Base-by-base conservation (phyloP, 2,888 invertebrate genomes). In the Crocallis elinguaria region DNA sequence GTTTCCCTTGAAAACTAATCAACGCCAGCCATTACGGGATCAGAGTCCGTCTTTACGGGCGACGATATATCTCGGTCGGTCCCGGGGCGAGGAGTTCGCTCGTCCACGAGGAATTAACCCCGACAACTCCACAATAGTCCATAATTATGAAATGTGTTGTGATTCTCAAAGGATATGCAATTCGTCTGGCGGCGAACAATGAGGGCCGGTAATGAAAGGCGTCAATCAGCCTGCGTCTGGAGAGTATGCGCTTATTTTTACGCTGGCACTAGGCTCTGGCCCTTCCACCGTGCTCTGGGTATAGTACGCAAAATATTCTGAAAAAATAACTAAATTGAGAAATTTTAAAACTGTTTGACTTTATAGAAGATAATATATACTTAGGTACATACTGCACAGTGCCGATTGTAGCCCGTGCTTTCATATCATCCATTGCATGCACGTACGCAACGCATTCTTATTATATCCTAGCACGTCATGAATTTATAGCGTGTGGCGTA, bases 141-240 rank as follows among this genome's bases (percentile, higher is more conserved):
- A 90, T 91, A 90, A 91, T 91, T 90, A 89, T 90, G 91, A 91
- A 89, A 89, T 89, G 90, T 89, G 88, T 88, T 84, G 88, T 84
- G 82, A 88, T 87, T 87, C 81, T 75, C 70, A 82, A 82, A 79
- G 83, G 82, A 82, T 79, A 67, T 73, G 84, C 75, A 84, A 88
- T 88, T 88, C 88, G 90, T 90, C 87, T 72, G 73, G 68, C 71
- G 70, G 70, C 83, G 89, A 88, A 90, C 91, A 90, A 91, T 88
- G 84, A 78, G 71, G 67, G 73, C 63, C 84, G 61, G 83, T 90
- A 91, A 91, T 91, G 91, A 90, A 91, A 89, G 88, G 88, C 90
- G 89, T 89, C 90, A 90, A 90, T 91, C 91, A 90, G 87, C 73
- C 75, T 77, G 74, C 79, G 88, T 86, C 89, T 82, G 86, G 81